A percentile compares a stretch with the other conserved stretches of the same genome.
These are phyloP conservation scores for Bubo bubo DNA, from an alignment of 2,113 vertebrate genomes.

Conservation along the genomic window DNA sequence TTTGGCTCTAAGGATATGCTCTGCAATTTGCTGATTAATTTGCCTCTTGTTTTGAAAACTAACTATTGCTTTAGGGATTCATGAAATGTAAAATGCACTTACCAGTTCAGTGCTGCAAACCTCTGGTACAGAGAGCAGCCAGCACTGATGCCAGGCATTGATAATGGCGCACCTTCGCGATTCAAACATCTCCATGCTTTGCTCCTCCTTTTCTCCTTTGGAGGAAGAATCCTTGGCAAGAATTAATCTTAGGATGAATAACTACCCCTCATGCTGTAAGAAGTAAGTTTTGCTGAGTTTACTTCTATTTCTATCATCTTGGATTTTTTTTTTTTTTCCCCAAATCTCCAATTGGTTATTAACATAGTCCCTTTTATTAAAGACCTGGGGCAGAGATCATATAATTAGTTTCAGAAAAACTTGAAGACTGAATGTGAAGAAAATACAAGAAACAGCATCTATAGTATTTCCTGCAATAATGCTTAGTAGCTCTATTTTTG, in stretches of 20 bases:
- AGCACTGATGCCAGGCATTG: rapidly evolving
- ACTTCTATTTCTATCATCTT: not conserved
- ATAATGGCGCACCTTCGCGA: rapidly evolving
- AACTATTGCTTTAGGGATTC: not conserved
- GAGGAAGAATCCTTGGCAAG: not conserved
- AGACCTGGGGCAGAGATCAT: not conserved
- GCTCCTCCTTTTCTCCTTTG: not conserved
- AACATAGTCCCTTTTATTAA: not conserved
- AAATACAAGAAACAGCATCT: not conserved
- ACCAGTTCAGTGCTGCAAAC: rapidly evolving
- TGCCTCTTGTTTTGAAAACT: constrained; percentile 6
- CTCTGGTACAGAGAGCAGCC: not conserved
- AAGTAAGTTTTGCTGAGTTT: not conserved
- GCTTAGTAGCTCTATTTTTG: not conserved
- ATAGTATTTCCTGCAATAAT: not conserved
- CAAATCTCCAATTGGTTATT: not conserved
- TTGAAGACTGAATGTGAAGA: not conserved
- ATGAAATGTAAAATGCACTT: not conserved
- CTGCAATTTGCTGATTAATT: constrained; percentile 22
- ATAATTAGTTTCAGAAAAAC: not conserved
- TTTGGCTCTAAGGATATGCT: not conserved
- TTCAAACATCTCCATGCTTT: not conserved
- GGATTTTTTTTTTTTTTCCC: not conserved
- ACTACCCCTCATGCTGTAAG: rapidly evolving
- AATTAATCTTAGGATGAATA: not conserved